Evolutionary conservation across 2,113 vertebrate genomes (phyloP), one percentile per base, ranked within the genome.

Genomic region (Sterna hirundo): DNA sequence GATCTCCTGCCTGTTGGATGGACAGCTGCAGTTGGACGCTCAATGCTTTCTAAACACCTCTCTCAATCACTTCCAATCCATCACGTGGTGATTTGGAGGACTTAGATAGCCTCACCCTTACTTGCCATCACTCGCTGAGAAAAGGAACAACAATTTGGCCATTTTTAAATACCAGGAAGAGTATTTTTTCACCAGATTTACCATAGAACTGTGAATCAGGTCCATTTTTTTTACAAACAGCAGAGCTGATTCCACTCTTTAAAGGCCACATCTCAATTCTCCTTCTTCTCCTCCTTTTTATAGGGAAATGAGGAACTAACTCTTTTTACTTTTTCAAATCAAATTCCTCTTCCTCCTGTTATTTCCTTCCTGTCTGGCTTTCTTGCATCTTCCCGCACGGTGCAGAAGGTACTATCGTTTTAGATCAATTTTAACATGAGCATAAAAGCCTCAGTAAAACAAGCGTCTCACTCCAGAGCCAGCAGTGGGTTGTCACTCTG

Each of bases 1-100:
- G 0, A 38, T 20, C n/a, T 71, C 11, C 69, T 2, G 1, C 9
- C 27, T 12, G n/a, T 9, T 15, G 40, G n/a, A 29, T 1, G 13
- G 15, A 32, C 16, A 10, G 42, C 1, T n/a, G 51, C 2, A 6
- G 58, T 4, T n/a, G 47, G 51, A 74, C 44, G 36, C 46, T 32
- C 8, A 29, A 17, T 15, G 15, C 18, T 60, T 61, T 44, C 88
- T 13, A 23, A 88, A 20, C 27, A 26, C 36, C 23, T 22, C 70
- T 51, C 49, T 38, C 13, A 15, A 47, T 38, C 27, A 15, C 9
- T 74, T 51, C 27, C 21, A 86, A 8, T 11, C 52, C 55, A 40
- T 15, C 29, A n/a, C 0, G 0, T 15, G 25, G 25, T 13, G 38
- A 47, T n/a, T 62, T 62, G 47, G 54, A 66, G n/a, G 23, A 23